Evolutionary conservation across 2,797 vertebrate genomes (phyloP), one percentile per base, ranked within the genome.

Genomic region (Ataeniobius toweri): DNA sequence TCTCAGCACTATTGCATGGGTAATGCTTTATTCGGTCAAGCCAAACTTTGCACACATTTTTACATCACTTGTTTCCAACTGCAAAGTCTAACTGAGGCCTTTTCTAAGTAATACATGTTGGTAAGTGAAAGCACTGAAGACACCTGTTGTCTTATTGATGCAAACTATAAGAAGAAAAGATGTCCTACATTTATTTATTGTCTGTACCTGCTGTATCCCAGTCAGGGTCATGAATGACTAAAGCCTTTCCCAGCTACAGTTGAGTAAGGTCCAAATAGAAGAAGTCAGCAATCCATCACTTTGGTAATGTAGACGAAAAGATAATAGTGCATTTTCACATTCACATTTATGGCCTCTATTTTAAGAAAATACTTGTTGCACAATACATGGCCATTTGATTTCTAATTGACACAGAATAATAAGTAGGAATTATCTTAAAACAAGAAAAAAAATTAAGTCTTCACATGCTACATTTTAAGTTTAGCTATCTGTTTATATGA

Each of bases 401-500:
- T 16, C 16, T 56, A n/a, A 56, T 14, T 9, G 31, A 10, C 22
- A 24, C 4, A 67, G 8, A 41, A 22, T 5, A 24, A 24, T 44
- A 68, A 44, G 3, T 6, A 13, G 24, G 18, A 44, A 44, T 24
- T 68, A n/a, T 44, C 22, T 68, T 68, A 10, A 44, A 44, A 14
- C 65, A 46, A 69, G 10, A 46, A 44, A 44, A 46, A 20, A 68
- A 58, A 69, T 22, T 14, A 20, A 53, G 12, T 16, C 3, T 72
- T 83, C 74, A 31, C 8, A 75, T 3, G 59, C 50, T 79, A 70
- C 41, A 86, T 80, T 86, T 77, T 31, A 28, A 86, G 72, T 88
- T 85, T 87, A 70, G 41, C 53, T 74, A 81, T 65, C 31, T 81
- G 78, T 82, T 80, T 82, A 70, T 76, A 31, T 59, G 70, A 75